Evolutionary conservation across 2,888 invertebrate species (phyloP), one percentile per base, ranked within the genome.

Genomic region (Agelastica alni): DNA sequence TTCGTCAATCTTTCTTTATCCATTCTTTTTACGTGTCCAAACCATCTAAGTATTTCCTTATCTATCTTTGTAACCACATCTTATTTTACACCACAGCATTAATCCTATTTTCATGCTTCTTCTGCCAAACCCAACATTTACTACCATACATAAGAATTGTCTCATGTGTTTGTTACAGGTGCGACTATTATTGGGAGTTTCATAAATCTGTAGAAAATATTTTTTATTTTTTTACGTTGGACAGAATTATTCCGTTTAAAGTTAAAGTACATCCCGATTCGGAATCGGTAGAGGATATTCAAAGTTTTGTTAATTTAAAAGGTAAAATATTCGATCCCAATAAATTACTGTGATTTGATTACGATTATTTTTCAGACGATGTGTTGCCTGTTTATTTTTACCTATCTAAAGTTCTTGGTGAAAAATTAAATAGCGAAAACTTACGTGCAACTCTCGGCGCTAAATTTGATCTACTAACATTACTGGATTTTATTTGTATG

Each of bases 401-500:
- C 41, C 17, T 20, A 7, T 32, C 55, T 0, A 43, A 53, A 37
- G 34, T 47, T n/a, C 43, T 63, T 5, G 10, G 44, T 22, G 32
- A 53, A 4, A 64, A 63, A 53, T 32, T 64, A 16, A 53, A 54
- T 31, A 20, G 42, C 2, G 49, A 53, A 12, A 46, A 57, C 36
- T 44, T 64, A 16, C 34, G 48, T 7, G 55, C 48, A 4, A 51
- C 55, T 14, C 30, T 64, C 10, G 64, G 64, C 7, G 6, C 37
- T 6, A 51, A 46, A 34, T 64, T 56, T 51, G 63, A 64, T 45
- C 31, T 64, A 7, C 36, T 64, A 2, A 49, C 61, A n/a, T 43
- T 64, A 22, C 47, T 64, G 41, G 62, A 64, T 42, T 63, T 63
- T 41, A 39, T 62, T 18, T 49, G 20, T 37, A 51, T 64, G 17